Evolutionary conservation across 1,140 invertebrate genomes (phyloP).

Genomic region (Capitella teleta): DNA sequence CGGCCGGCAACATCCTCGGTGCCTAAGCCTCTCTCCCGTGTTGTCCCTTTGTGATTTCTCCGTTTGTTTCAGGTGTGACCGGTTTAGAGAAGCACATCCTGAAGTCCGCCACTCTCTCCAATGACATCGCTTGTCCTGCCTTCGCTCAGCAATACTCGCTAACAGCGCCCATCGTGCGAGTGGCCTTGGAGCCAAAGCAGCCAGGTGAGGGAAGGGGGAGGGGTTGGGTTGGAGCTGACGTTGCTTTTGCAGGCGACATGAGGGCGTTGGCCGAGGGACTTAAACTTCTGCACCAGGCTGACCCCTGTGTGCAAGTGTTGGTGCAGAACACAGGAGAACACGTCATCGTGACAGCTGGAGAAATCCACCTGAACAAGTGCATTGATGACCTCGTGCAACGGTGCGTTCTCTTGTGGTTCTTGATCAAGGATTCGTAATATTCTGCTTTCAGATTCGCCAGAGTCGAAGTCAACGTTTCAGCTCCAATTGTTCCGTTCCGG

Average conservation of each 20-base stretch:
- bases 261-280: slow-evolving; percentile 68
- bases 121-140: slow-evolving; percentile 68
- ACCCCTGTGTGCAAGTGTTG: slow-evolving; percentile 78
- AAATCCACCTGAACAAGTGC: slow-evolving; percentile 94
- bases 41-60: too few relatives aligned
- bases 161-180: slow-evolving; percentile 77
- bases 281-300: slow-evolving; percentile 77
- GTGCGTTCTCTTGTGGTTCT: slow-evolving; percentile 22
- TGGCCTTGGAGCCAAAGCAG: slow-evolving; percentile 83
- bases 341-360: slow-evolving; percentile 89
- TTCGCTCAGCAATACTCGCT: slow-evolving; percentile 74
- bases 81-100: slow-evolving; percentile 74
- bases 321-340: slow-evolving; percentile 91
- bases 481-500: slow-evolving; percentile 85
- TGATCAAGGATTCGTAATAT: background rate
- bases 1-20: slow-evolving; percentile 81
- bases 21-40: background rate
- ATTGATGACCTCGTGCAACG: slow-evolving; percentile 64
- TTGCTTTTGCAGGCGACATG: slow-evolving; percentile 42
- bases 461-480: slow-evolving; percentile 72
- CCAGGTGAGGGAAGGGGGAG: slow-evolving; percentile 42
- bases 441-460: slow-evolving; percentile 8
- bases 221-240: background rate
- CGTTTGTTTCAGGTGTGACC: slow-evolving; percentile 74
- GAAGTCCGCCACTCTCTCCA: slow-evolving; percentile 84